Conservation (phyloP, 2,888 invertebrate genomes). For the Polyommatus icarus region DNA sequence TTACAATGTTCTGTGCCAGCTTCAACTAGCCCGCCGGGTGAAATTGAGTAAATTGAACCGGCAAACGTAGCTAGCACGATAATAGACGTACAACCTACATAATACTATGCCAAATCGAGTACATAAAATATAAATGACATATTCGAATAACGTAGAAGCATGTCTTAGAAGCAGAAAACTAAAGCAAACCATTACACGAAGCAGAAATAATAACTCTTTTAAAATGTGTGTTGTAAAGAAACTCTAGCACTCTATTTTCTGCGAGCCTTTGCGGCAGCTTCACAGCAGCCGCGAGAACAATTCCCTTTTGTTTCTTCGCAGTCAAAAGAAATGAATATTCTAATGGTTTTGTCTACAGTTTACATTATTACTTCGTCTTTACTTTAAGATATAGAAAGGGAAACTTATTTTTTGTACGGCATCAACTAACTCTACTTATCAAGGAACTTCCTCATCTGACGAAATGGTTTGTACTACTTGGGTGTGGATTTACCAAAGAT, state of each 20-base stretch:
- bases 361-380: not conserved
- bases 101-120: not conserved
- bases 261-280: constrained; percentile 19
- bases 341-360: not conserved
- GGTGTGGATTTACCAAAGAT: too few relatives aligned
- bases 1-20: not conserved
- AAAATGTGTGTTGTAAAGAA: not conserved
- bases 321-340: constrained; percentile 16
- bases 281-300: constrained; percentile 14
- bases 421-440: too few relatives aligned
- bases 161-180: not conserved
- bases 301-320: constrained; percentile 11
- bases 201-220: constrained; percentile 19
- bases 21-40: not conserved
- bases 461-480: too few relatives aligned
- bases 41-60: not conserved
- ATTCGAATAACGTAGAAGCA: not conserved
- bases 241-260: constrained; percentile 21
- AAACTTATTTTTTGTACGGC: not conserved
- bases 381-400: not conserved
- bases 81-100: not conserved
- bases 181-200: not conserved
- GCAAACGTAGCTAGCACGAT: not conserved
- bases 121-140: not conserved
- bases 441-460: too few relatives aligned